Evolutionary conservation across 1,140 invertebrate genomes (phyloP), one percentile per base, ranked within the genome.

Genomic region (Eciton burchellii): DNA sequence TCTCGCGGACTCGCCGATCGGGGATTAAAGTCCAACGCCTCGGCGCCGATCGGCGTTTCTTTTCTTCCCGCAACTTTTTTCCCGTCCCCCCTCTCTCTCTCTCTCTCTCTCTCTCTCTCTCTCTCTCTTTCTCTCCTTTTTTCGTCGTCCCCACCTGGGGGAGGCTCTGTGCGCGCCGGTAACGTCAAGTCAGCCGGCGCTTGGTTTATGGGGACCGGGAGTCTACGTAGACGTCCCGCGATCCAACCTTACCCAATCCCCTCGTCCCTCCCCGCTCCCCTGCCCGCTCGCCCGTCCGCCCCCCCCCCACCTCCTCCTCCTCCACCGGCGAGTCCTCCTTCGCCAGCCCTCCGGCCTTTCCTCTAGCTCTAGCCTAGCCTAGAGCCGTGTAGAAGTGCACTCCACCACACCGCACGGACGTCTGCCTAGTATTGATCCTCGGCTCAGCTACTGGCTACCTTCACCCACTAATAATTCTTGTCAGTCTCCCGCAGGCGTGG

Each of bases 381-480:
- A 93, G 92, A 91, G 90, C 83, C 83, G 88, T 84, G 90, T 89
- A 91, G 89, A 91, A 93, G 91, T 93, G 93, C 92, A 94, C 91
- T 93, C 92, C 87, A 91, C 90, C 88, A 88, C 90, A 83, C 85
- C 89, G 91, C 89, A 92, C 89, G 91, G 91, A 92, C 91, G 92
- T 89, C 92, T 93, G 93, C 91, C 92, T 92, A 88, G 92, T 93
- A 93, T 93, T 94, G 92, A 93, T 93, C 92, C 91, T 90, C 90
- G 89, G 92, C 92, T 93, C 91, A 91, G 92, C 92, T 92, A 93
- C 92, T 91, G 93, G 93, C 93, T 93, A 94, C 93, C 92, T 94
- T 94, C 92, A 91, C 92, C 93, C 93, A 93, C 93, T 93, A 94
- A 94, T 94, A 93, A 94, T 94, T 94, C 93, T 94, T 94, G 93